Base-by-base conservation (phyloP, 2,797 vertebrate species). In the Echeneis naucrates region DNA sequence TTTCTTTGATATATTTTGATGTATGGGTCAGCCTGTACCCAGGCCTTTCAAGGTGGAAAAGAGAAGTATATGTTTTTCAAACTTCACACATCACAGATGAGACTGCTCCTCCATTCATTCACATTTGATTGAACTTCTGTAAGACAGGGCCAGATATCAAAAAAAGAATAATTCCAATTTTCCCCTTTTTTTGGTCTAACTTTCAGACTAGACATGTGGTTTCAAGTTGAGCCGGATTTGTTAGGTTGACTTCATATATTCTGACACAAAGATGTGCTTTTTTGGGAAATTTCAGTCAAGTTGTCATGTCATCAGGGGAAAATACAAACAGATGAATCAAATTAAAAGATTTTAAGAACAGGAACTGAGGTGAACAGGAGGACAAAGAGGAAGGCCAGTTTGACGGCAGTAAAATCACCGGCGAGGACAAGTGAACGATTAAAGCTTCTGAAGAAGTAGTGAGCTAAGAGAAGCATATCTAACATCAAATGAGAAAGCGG, bases 1-100 rank as follows among this genome's bases (percentile, higher is more conserved):
- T 87, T 74, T 78, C 87, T 91, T 91, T 89, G 85, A 89, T 89
- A 87, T 72, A 84, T 84, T 87, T 72, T 86, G 85, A 90, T 87
- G 87, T 84, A 85, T 84, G 87, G 88, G 84, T 88, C 87, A 85
- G 83, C 61, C 70, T 81, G 84, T 78, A 75, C 68, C 83, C 11
- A 32, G 78, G 82, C 78, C 85, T 90, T 89, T 91, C 87, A 90
- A 90, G 83, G 84, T 87, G 84, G 85, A 84, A 85, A 89, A 86
- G 86, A 86, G 78, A 91, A 84, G 65, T 83, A 51, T 80, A 59
- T 86, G 85, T 86, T 88, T 87, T 85, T 86, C 84, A 76, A 90
- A 88, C 82, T 85, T 87, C 75, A 87, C 86, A 89, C 80, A 84
- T 87, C 88, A 81, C 72, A 87, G 74, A 82, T 75, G 63, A 83